Evolutionary conservation across 2,888 invertebrate species (phyloP), one percentile per base, ranked within the genome.

Genomic region (Hydroisotoma schaefferi): DNA sequence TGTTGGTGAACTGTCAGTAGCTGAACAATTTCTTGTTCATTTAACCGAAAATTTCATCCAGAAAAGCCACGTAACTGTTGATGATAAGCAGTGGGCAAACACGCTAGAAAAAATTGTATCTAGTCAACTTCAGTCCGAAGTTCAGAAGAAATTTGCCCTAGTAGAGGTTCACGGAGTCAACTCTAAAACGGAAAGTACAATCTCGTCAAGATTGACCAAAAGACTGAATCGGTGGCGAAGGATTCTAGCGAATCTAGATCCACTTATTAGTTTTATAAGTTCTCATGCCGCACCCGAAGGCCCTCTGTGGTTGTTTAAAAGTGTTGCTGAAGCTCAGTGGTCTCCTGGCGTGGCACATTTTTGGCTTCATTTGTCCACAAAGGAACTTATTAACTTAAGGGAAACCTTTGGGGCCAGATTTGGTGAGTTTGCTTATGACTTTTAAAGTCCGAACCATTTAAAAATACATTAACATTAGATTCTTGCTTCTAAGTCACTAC

Each of bases 161-260:
- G 38, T 46, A 1, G 64, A 64, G 26, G 51, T 40, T 12, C 43
- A 51, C 27, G 38, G 44, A 10, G 59, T 38, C 43, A 25, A 40
- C 2, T 22, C 37, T 1, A 28, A 43, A n/a, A 25, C 27, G 15
- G 51, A 57, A 10, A 27, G 23, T 22, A 28, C n/a, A 1, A 27
- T n/a, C 15, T 58, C 55, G 22, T 33, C 27, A 1, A 66, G 57
- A 51, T 20, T 70, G 22, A 55, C 46, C 2, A 58, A 62, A 27
- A 65, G 60, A 37, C 40, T 66, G 37, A 61, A 65, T 48, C 62
- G 67, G 1, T 69, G 67, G 68, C 53, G 70, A 28, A 57, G 72
- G 38, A 61, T 69, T 40, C 52, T 72, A 2, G 66, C 65, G 0
- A 70, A 69, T 54, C 27, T 70, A 20, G 67, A 68, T 22, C 67